phyloP scores from a whole-genome alignment of 2,888 invertebrate genomes.

The Drosophila flavopinicola region DNA sequence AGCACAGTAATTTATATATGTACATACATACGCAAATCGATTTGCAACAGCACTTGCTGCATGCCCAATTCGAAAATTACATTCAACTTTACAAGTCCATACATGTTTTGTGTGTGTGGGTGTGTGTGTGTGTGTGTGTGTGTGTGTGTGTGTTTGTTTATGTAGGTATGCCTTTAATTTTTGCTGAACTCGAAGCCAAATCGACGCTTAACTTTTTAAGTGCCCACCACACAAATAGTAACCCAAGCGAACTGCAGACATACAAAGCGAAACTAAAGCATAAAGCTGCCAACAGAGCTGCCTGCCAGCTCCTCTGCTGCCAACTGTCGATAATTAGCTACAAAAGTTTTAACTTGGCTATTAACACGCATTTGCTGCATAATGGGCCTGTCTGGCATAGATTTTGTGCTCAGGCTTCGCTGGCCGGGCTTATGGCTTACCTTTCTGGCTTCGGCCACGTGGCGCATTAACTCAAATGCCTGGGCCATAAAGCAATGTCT shows the following conservation, averaged over 20 bases:
- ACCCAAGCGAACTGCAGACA: conserved; percentile 31
- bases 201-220: conserved; percentile 61
- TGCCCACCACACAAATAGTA: conserved; percentile 30
- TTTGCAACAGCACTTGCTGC: conserved; percentile 18
- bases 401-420: conserved; percentile 35
- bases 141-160: not conserved
- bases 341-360: conserved; percentile 70
- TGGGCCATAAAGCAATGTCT: conserved; percentile 53
- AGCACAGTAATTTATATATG: conserved; percentile 10
- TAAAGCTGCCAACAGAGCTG: conserved; percentile 14
- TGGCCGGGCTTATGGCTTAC: conserved; percentile 19
- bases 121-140: not conserved
- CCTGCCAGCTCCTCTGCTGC: conserved; percentile 27
- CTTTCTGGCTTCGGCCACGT: conserved; percentile 30
- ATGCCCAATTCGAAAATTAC: conserved; percentile 41
- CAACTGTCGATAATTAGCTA: conserved; percentile 76
- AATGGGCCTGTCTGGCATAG: conserved; percentile 69
- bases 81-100: conserved; percentile 17
- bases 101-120: too few species aligned
- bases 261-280: conserved; percentile 26
- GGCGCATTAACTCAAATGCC: conserved; percentile 53
- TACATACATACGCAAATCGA: conserved; percentile 5
- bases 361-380: conserved; percentile 72
- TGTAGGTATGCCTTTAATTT: conserved; percentile 27
- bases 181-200: conserved; percentile 36